These are phyloP conservation scores for Fabriciana adippe DNA, from an alignment of 2,888 invertebrate species.

Conservation along the genomic window DNA sequence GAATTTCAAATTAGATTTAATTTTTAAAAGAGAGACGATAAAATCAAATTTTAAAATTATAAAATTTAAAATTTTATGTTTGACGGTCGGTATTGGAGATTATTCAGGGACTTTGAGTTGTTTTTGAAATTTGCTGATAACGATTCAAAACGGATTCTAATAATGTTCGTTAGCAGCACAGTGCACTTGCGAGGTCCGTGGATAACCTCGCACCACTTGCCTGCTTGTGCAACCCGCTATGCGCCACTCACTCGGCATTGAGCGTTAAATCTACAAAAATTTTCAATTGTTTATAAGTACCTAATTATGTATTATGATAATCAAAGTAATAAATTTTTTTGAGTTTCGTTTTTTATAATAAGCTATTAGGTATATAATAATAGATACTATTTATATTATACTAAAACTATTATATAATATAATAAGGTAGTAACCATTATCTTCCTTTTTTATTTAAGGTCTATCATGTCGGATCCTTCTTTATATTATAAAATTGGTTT, in stretches of 20 bases:
- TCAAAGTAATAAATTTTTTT: constrained; percentile 30
- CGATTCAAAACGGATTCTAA: constrained; percentile 33
- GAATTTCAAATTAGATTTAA: too few species aligned
- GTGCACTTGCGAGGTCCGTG: constrained; percentile 58
- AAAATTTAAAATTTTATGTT: neutral
- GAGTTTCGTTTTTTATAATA: neutral
- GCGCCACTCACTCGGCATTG: constrained; percentile 78
- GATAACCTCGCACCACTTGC: constrained; percentile 77
- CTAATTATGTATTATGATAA: neutral
- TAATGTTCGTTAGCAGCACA: constrained; percentile 25
- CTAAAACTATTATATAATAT: too few species aligned
- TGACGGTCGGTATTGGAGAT: neutral
- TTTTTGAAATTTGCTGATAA: constrained; percentile 12
- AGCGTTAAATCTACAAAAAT: constrained; percentile 48
- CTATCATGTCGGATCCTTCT: constrained; percentile 58
- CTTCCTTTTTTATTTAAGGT: constrained; percentile 48
- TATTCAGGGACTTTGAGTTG: constrained; percentile 6
- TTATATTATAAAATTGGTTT: constrained; percentile 64
- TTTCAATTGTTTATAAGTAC: constrained; percentile 28
- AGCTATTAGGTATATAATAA: neutral
- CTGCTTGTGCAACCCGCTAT: constrained; percentile 45
- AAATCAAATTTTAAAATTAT: too few species aligned
- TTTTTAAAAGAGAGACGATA: too few species aligned
- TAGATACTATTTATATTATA: neutral
- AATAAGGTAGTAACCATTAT: too few species aligned